phyloP scores from a whole-genome alignment of 2,797 vertebrate genomes.

The Gobionotothen gibberifrons region DNA sequence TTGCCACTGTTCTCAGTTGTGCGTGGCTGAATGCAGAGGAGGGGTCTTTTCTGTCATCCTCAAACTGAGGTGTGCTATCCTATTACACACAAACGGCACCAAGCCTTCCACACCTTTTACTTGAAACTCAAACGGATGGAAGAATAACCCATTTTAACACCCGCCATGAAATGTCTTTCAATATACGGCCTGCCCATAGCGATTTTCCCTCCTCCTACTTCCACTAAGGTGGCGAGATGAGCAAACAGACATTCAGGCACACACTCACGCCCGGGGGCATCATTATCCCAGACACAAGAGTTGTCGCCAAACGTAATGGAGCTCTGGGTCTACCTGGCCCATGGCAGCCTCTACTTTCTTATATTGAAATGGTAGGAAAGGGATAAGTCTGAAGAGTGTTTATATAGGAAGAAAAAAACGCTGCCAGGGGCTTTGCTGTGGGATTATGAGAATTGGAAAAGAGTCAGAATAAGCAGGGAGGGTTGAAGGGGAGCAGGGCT shows the following conservation, averaged over 20 bases:
- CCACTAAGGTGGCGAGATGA: constrained; percentile 67
- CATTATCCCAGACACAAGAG: constrained; percentile 74
- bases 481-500: constrained; percentile 47
- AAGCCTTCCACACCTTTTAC: constrained; percentile 52
- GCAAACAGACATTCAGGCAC: constrained; percentile 73
- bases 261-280: constrained; percentile 68
- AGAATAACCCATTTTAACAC: constrained; percentile 68
- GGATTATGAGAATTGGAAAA: constrained; percentile 73
- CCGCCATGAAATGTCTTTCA: constrained; percentile 65
- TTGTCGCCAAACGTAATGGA: constrained; percentile 72
- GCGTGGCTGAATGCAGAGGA: constrained; percentile 56
- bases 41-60: constrained; percentile 56
- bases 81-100: constrained; percentile 39
- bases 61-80: constrained; percentile 53
- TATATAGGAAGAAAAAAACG: constrained; percentile 41
- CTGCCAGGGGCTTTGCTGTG: constrained; percentile 69
- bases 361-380: constrained; percentile 70
- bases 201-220: constrained; percentile 59
- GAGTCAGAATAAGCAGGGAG: constrained; percentile 62
- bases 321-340: constrained; percentile 72
- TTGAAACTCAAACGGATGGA: constrained; percentile 69
- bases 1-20: constrained; percentile 67
- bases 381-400: constrained; percentile 63
- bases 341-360: constrained; percentile 57
- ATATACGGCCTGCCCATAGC: constrained; percentile 63